phyloP scores from a whole-genome alignment of 2,888 invertebrate species.

The Halictus quadricinctus region DNA sequence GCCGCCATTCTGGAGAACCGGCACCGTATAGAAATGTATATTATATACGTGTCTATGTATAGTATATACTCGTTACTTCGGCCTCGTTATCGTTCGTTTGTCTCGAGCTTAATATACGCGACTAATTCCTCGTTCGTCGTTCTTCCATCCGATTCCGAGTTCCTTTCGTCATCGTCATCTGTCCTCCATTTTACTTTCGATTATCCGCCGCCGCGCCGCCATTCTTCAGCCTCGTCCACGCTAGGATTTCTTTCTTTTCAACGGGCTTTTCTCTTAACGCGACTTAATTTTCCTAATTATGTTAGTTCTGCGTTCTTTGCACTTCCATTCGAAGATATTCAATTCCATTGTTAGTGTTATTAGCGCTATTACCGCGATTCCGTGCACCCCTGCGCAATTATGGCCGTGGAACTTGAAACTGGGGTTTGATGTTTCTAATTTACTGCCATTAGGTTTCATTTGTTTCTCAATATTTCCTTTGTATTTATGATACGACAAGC shows the following conservation, averaged over 20 bases:
- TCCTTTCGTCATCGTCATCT: neutral
- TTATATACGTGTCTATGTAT: neutral
- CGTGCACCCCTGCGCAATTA: neutral
- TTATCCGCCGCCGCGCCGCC: neutral
- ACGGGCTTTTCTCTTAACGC: neutral
- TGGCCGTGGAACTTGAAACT: neutral
- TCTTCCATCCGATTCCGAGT: neutral
- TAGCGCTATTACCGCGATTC: neutral
- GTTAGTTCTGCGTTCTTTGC: neutral
- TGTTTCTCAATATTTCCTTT: no score
- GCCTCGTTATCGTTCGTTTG: constrained; percentile 40
- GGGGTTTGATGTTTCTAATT: neutral
- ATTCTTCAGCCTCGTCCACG: neutral
- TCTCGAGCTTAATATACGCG: constrained; percentile 30
- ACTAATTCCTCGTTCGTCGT: constrained; percentile 34
- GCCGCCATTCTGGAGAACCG: constrained; percentile 5
- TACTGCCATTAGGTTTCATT: no score
- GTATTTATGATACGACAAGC: no score
- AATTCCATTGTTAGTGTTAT: neutral
- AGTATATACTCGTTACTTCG: constrained; percentile 18
- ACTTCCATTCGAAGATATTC: neutral
- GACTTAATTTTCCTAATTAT: neutral
- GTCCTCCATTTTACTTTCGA: neutral
- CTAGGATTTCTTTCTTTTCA: neutral
- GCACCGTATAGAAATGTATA: neutral